phyloP scores from a whole-genome alignment of 2,888 invertebrate genomes.

The Nesidiocoris tenuis region DNA sequence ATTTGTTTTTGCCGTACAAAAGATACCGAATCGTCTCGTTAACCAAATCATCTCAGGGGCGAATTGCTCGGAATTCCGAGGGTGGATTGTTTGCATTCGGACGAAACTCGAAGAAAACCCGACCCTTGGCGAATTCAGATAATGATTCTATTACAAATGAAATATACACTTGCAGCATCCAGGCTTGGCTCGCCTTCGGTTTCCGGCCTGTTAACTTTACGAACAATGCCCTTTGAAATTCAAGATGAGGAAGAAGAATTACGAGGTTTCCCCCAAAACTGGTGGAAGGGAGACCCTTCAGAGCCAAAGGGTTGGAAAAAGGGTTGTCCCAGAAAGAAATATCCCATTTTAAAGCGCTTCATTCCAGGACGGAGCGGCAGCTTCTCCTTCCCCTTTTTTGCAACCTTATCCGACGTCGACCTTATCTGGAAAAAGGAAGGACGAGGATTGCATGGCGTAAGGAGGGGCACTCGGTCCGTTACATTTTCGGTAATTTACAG shows the following conservation, averaged over 20 bases:
- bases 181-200: slow-evolving; percentile 2
- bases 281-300: background rate
- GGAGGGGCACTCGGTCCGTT: background rate
- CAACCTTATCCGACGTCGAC: background rate
- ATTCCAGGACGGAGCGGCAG: slow-evolving; percentile 19
- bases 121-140: slow-evolving; percentile 1
- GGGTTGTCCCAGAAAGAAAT: slow-evolving; percentile 28
- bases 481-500: background rate
- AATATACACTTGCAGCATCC: slow-evolving; percentile 24
- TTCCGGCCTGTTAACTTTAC: slow-evolving; percentile 30
- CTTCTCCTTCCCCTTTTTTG: slow-evolving; percentile 18
- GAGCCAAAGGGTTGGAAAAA: slow-evolving; percentile 7
- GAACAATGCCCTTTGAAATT: slow-evolving; percentile 39
- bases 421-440: background rate
- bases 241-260: slow-evolving; percentile 40
- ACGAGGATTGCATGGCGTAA: background rate
- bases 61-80: too few relatives aligned
- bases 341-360: slow-evolving; percentile 39
- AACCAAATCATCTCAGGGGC: too few relatives aligned
- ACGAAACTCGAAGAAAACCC: background rate
- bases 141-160: slow-evolving; percentile 38
- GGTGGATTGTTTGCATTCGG: background rate
- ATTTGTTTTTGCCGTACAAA: too few relatives aligned
- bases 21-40: too few relatives aligned
- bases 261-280: slow-evolving; percentile 3